A percentile compares a stretch with the other conserved stretches of the same genome.
These are phyloP conservation scores for Engraulis encrasicolus DNA, from an alignment of 2,113 vertebrate species.

Conservation along the genomic window DNA sequence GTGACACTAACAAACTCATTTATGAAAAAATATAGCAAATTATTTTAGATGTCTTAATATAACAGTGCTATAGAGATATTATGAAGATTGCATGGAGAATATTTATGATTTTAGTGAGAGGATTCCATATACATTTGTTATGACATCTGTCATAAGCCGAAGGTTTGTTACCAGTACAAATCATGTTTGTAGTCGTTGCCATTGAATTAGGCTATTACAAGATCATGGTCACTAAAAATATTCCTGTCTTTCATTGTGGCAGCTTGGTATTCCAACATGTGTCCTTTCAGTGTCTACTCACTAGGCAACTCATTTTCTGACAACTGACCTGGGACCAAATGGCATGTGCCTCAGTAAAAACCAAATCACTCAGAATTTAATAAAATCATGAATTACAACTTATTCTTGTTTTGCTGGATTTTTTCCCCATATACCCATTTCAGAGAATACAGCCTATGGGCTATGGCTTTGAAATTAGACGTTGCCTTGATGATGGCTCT, in stretches of 20 bases:
- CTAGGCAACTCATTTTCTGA: background rate
- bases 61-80: background rate
- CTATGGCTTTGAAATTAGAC: too few species aligned
- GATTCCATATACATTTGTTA: background rate
- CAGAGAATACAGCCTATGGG: too few species aligned
- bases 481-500: too few species aligned
- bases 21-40: background rate
- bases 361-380: background rate
- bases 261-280: background rate
- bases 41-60: background rate
- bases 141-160: background rate
- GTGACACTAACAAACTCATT: background rate
- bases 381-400: background rate
- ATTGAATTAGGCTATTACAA: background rate
- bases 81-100: background rate
- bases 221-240: background rate
- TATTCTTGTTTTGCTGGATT: background rate
- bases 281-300: background rate
- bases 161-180: background rate
- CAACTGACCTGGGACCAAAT: background rate
- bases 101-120: background rate
- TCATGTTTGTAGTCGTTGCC: background rate
- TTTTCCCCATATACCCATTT: background rate
- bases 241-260: background rate
- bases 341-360: background rate